Conservation (phyloP, 2,113 vertebrate species). For the Sterrhoptilus dennistouni region DNA sequence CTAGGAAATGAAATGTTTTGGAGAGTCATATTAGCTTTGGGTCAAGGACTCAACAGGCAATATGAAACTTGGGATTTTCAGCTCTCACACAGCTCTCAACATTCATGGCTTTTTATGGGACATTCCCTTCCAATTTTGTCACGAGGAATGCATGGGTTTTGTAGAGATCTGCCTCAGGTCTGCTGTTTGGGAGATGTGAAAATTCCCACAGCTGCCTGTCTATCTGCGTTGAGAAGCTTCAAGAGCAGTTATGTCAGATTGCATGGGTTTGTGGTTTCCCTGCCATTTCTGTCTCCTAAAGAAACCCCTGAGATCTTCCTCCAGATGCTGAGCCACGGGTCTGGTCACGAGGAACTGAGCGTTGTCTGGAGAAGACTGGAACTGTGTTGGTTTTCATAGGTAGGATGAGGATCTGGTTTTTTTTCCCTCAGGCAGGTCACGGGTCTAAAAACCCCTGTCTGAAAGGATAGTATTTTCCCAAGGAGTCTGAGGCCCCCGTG, state of each 20-base stretch:
- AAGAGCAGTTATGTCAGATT: background rate
- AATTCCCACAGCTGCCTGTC: background rate
- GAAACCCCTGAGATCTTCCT: background rate
- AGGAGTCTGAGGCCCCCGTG: background rate
- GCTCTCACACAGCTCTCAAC: background rate
- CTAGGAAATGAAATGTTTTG: background rate
- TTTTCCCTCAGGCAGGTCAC: background rate
- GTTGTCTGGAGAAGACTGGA: rapidly evolving
- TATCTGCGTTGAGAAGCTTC: background rate
- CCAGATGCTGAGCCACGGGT: background rate
- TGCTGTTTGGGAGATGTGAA: background rate
- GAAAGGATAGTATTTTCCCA: background rate
- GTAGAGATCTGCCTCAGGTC: background rate
- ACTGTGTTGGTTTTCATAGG: background rate
- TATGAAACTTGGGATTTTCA: background rate
- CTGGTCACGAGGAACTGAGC: background rate
- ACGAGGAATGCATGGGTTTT: background rate
- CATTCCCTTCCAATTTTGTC: background rate
- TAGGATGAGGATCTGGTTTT: background rate
- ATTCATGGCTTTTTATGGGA: background rate
- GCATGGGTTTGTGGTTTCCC: background rate
- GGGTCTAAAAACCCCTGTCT: background rate
- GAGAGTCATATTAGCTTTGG: background rate
- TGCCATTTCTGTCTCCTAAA: background rate
- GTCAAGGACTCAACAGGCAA: background rate